Base-by-base conservation (phyloP, 2,797 vertebrate genomes). In the Toxotes lorentzi region DNA sequence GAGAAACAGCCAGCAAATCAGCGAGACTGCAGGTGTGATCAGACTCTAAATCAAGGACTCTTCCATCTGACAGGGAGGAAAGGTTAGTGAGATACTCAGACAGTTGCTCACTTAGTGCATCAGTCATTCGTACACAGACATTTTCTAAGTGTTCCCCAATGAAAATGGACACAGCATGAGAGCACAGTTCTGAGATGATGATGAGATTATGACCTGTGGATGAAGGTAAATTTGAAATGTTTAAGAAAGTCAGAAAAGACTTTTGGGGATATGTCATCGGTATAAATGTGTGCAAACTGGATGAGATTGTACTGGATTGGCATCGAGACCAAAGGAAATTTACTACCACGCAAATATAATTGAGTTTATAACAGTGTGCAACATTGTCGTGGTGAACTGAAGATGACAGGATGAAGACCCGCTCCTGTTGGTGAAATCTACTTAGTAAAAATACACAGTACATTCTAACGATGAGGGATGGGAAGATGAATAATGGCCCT, bases 1-100 rank as follows among this genome's bases (percentile, higher is more conserved):
- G 72, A 85, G 76, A 90, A 14, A 91, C 75, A 79, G 67, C 79
- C 86, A 71, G 78, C 58, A 43, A 50, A 50, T 75, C 72, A 82
- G 62, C 79, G 35, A 75, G 38, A 45, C 35, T 17, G n/a, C 7
- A 16, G 24, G 11, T 41, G 48, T 12, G 19, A 54, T 27, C 47
- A 35, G 6, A 10, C 23, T 9, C 50, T 23, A 24, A 35, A 27
- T 59, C 38, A 4, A 47, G 4, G 8, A 43, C 7, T 23, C 21
- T 38, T 41, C 19, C 6, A 58, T 41, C 5, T 23, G n/a, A 70
- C 2, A 7, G 32, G 48, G 17, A 59, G 69, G 27, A 45, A 45
- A 21, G 16, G 45, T 78, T 4, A 30, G 61, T 70, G 4, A 48
- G 61, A 30, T 16, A 38, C 21, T 53, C 50, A 50, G 6, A 53